Evolutionary conservation across 2,113 vertebrate species (phyloP).

Genomic region (Pelusios castaneus): DNA sequence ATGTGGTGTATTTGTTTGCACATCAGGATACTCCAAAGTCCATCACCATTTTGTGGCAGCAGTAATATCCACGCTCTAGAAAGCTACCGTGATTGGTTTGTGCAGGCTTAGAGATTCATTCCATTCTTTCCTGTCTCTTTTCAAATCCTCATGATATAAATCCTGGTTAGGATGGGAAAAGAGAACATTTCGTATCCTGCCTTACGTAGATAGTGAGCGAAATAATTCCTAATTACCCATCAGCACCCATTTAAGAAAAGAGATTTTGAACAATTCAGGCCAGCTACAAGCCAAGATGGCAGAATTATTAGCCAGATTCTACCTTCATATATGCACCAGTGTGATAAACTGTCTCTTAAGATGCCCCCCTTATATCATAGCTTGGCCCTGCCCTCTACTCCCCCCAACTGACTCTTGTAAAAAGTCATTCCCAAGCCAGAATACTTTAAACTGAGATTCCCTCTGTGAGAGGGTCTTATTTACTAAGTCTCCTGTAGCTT

Average conservation of each 20-base stretch:
- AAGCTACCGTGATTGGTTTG: not conserved
- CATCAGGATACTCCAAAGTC: not conserved
- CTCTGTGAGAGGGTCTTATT: too few species aligned
- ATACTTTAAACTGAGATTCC: too few species aligned
- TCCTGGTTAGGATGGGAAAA: not conserved
- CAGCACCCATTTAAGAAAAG: not conserved
- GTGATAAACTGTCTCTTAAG: not conserved
- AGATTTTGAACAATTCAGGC: not conserved
- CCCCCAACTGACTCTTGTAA: too few species aligned
- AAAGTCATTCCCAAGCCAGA: not conserved
- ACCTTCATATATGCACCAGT: not conserved
- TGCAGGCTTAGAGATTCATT: not conserved
- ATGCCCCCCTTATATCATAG: not conserved
- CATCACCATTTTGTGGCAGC: not conserved
- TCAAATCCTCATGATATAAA: not conserved
- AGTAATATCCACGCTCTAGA: not conserved
- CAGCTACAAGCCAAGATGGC: accelerated
- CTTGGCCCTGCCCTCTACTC: too few species aligned
- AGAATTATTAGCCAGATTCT: not conserved
- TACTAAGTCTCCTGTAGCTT: too few species aligned
- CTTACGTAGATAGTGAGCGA: not conserved
- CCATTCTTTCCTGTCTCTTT: not conserved
- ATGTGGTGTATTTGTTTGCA: not conserved
- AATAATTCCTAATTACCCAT: not conserved
- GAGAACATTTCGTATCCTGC: not conserved